phyloP scores from a whole-genome alignment of 2,113 vertebrate species.

The Boulengeromyrus knoepffleri region DNA sequence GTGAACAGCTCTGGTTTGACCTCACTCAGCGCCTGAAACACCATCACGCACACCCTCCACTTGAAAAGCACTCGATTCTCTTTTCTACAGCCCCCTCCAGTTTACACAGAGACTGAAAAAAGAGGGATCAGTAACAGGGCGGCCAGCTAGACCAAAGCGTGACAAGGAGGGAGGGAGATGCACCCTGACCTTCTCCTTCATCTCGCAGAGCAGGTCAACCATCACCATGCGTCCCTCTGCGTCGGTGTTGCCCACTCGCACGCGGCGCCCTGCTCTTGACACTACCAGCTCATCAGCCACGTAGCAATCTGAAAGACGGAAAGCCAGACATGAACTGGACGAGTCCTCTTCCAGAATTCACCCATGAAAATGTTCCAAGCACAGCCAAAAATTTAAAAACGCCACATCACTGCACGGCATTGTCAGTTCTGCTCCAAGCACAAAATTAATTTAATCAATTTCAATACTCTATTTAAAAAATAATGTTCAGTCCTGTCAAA shows the following conservation, averaged over 20 bases:
- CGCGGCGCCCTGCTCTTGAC: constrained; percentile 59
- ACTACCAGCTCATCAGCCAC: constrained; percentile 67
- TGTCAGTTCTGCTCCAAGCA: background rate
- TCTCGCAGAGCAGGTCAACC: constrained; percentile 70
- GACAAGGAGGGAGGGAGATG: background rate
- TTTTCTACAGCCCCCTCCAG: background rate
- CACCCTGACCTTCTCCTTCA: constrained; percentile 64
- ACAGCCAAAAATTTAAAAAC: background rate
- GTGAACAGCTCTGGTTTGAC: constrained; percentile 61
- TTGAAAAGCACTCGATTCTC: background rate
- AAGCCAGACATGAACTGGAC: background rate
- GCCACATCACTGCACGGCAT: background rate
- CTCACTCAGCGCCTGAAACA: constrained; percentile 50
- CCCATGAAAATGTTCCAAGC: background rate
- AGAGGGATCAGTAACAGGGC: background rate
- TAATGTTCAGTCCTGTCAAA: background rate
- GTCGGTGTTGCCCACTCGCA: constrained; percentile 71
- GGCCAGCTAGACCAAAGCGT: background rate
- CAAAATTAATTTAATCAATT: background rate
- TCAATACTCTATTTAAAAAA: background rate
- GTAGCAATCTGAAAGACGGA: constrained; percentile 59
- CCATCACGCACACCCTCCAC: background rate
- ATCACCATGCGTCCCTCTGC: constrained; percentile 73
- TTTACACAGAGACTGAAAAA: background rate
- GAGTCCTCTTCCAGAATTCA: background rate